Conservation (phyloP, 2,797 vertebrate species). For the Etheostoma nigrum region DNA sequence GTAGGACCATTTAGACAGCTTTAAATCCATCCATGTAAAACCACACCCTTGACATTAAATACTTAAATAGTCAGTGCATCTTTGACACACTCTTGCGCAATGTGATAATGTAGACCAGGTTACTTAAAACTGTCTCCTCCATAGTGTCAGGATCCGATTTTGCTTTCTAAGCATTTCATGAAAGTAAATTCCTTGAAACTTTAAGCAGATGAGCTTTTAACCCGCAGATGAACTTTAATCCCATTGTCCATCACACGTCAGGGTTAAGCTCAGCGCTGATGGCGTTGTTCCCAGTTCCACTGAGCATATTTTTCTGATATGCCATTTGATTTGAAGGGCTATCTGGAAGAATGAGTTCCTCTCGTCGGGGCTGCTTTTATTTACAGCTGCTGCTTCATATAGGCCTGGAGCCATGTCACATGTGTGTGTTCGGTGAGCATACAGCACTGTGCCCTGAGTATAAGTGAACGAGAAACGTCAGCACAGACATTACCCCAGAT, state of each 20-base stretch:
- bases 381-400: conserved; percentile 27
- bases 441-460: conserved; percentile 1
- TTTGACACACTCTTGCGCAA: conserved; percentile 6
- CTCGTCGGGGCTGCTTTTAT: conserved; percentile 9
- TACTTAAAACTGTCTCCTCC: conserved; percentile 33
- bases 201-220: conserved; percentile 59
- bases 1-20: neutral
- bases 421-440: conserved; percentile 5
- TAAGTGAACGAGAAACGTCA: conserved; percentile 11
- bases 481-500: conserved; percentile 54
- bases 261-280: conserved; percentile 1
- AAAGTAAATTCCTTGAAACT: conserved; percentile 33
- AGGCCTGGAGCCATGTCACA: conserved; percentile 15
- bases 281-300: neutral
- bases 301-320: neutral
- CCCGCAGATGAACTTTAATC: conserved; percentile 61
- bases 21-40: neutral
- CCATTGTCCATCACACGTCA: conserved; percentile 49
- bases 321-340: neutral
- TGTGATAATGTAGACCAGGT: conserved; percentile 20
- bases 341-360: conserved; percentile 12
- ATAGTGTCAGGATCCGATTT: conserved; percentile 1
- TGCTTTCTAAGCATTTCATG: conserved; percentile 23
- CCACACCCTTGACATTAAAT: neutral
- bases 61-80: neutral